Evolutionary conservation across 2,113 vertebrate species (phyloP), one percentile per base, ranked within the genome.

Genomic region (Manacus vitellinus): DNA sequence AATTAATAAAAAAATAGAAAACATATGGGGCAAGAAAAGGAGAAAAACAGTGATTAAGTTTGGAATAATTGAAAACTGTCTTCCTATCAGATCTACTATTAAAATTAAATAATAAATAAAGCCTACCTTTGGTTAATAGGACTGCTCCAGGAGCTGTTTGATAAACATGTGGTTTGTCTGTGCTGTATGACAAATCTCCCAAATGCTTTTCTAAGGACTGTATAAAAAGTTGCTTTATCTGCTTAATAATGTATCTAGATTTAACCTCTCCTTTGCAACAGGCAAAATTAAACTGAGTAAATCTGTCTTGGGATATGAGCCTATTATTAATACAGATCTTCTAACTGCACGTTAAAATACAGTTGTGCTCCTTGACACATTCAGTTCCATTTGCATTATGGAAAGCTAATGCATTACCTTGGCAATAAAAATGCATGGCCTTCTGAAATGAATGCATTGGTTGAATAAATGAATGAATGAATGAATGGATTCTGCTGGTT

Each of bases 211-310:
- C 76, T 83, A 94, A 80, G 41, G 20, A 39, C 51, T 46, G 27
- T 8, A 76, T 70, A 55, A 80, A 75, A 85, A 91, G 51, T 94
- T 93, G 25, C 28, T 94, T 89, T 92, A 76, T 88, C 88, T 92
- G 83, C 79, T 92, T 79, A 91, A 67, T 85, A 94, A 76, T 58
- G 46, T 70, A 51, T 85, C 65, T 81, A 72, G 66, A 89, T 93
- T 91, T 88, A 96, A 94, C 62, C 62, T 97, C 54, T 89, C 85
- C 37, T 88, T 72, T 85, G 28, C 59, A 95, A 28, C 16, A 86
- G 88, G 88, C n/a, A 78, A 95, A 95, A 97, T 87, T 86, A 93
- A 95, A 88, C 71, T 62, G 74, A 95, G 72, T 81, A 85, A 96
- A 90, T 94, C 71, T 89, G 30, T 44, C 77, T 74, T 76, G 77